phyloP scores from a whole-genome alignment of 2,888 invertebrate genomes.

The Tupiocoris notatus region DNA sequence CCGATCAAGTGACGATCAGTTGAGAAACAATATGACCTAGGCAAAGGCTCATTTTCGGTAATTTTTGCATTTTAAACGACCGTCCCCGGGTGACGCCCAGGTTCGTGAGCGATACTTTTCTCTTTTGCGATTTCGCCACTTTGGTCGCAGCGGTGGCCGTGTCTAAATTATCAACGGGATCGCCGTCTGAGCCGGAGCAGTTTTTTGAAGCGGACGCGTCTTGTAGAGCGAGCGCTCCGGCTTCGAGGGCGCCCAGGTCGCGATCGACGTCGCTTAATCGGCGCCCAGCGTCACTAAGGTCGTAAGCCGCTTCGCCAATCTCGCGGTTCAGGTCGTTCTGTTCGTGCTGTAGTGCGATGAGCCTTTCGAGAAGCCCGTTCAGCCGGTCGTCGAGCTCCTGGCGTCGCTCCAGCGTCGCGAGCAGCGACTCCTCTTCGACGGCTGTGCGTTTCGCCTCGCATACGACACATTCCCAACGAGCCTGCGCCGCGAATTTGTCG shows the following conservation, averaged over 20 bases:
- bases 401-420: constrained; percentile 1
- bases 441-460: constrained; percentile 9
- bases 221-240: not conserved
- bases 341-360: constrained; percentile 18
- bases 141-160: not conserved
- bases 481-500: not conserved
- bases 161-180: not conserved
- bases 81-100: constrained; percentile 9
- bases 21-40: constrained; percentile 24
- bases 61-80: not conserved
- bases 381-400: constrained; percentile 19
- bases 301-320: not conserved
- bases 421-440: not conserved
- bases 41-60: constrained; percentile 19
- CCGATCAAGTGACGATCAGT: constrained; percentile 8
- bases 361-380: constrained; percentile 9
- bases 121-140: not conserved
- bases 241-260: constrained; percentile 2
- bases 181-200: not conserved
- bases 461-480: constrained; percentile 10
- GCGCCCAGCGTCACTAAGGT: not conserved
- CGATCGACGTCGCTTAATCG: not conserved
- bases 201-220: constrained; percentile 6
- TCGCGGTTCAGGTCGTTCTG: constrained; percentile 14
- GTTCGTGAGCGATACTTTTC: constrained; percentile 9